Conservation (phyloP, 2,113 vertebrate species). For the Poeciliopsis retropinna region DNA sequence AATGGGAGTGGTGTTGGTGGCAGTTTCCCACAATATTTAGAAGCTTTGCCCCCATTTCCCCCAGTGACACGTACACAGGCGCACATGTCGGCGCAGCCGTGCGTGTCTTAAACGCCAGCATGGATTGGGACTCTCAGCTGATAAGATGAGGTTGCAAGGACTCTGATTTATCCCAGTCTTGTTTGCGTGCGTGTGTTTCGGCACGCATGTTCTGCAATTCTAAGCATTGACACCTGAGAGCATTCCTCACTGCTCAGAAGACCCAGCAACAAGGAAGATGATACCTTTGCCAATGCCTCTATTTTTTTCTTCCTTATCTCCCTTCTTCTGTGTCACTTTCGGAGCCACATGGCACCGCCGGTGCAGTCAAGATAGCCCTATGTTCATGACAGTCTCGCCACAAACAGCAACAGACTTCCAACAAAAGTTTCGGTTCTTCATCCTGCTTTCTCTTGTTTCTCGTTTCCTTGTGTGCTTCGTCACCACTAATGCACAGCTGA, state of each 20-base stretch:
- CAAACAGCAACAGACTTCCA: slow-evolving; percentile 2
- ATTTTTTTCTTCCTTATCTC: slow-evolving; percentile 28
- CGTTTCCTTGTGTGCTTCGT: not conserved
- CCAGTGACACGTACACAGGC: slow-evolving; percentile 18
- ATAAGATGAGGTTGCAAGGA: slow-evolving; percentile 36
- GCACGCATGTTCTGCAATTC: slow-evolving; percentile 20
- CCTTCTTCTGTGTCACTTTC: not conserved
- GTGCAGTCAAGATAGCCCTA: not conserved
- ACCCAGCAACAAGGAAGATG: slow-evolving; percentile 40
- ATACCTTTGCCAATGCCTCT: slow-evolving; percentile 23
- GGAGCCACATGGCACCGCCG: not conserved
- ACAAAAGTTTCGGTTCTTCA: slow-evolving; percentile 38
- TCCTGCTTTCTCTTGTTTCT: not conserved
- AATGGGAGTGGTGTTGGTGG: slow-evolving; percentile 77
- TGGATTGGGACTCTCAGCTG: slow-evolving; percentile 51
- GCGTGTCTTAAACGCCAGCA: slow-evolving; percentile 48
- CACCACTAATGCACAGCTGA: not conserved
- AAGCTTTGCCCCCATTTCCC: slow-evolving; percentile 25
- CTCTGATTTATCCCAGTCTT: slow-evolving; percentile 30
- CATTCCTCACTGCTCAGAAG: slow-evolving; percentile 60
- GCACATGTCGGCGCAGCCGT: slow-evolving; percentile 2
- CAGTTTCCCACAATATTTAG: slow-evolving; percentile 79
- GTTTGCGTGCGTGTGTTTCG: slow-evolving; percentile 7
- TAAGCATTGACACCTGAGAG: slow-evolving; percentile 59
- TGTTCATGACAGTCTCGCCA: not conserved